Conservation (phyloP, 2,888 invertebrate species). For the Agrilus cyanescens region DNA sequence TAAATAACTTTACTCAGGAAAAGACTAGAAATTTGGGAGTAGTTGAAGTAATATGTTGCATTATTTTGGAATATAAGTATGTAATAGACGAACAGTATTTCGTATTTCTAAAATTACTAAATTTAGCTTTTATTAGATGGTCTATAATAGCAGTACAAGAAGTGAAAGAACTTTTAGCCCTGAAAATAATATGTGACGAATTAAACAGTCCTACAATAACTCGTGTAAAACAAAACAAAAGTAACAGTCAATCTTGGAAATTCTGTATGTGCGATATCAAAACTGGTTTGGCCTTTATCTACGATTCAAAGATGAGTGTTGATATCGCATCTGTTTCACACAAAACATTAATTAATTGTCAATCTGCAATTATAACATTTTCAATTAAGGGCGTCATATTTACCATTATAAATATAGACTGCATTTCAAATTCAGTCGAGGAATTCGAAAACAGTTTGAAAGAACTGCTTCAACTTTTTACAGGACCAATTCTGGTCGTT, state of each 20-base stretch:
- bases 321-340: slow-evolving; percentile 8
- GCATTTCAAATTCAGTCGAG: no score
- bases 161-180: slow-evolving; percentile 50
- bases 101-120: no score
- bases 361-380: slow-evolving; percentile 3
- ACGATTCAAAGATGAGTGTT: slow-evolving; percentile 25
- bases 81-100: not conserved
- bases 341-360: slow-evolving; percentile 9
- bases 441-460: no score
- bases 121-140: slow-evolving; percentile 40
- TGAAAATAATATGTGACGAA: slow-evolving; percentile 59
- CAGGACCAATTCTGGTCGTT: no score
- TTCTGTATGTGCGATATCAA: slow-evolving; percentile 36
- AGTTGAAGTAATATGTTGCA: slow-evolving; percentile 69
- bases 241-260: slow-evolving; percentile 55
- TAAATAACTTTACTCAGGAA: slow-evolving; percentile 56
- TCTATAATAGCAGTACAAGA: slow-evolving; percentile 67
- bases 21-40: slow-evolving; percentile 72
- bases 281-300: slow-evolving; percentile 35
- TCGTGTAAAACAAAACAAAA: slow-evolving; percentile 52
- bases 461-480: no score
- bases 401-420: no score
- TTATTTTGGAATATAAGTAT: slow-evolving; percentile 68
- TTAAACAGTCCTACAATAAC: slow-evolving; percentile 51
- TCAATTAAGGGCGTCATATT: no score